phyloP scores from a whole-genome alignment of 2,797 vertebrate species.

The Sylvilagus floridanus region DNA sequence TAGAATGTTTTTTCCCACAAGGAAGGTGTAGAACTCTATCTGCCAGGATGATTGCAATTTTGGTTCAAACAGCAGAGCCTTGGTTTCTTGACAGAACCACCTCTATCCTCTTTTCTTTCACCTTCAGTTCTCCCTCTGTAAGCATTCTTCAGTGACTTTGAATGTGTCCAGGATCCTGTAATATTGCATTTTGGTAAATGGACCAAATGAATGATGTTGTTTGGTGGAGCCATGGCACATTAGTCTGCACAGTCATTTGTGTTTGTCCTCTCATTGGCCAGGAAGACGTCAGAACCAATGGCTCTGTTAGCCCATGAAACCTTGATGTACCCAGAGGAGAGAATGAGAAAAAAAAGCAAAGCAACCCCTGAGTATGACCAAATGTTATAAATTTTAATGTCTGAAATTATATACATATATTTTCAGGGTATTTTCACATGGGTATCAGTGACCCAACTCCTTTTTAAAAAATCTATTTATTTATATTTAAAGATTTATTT shows the following conservation, averaged over 20 bases:
- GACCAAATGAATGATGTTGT: background rate
- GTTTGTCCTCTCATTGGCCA: background rate
- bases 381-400: background rate
- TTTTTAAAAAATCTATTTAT: too few species aligned
- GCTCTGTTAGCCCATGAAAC: too few species aligned
- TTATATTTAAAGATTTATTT: too few species aligned
- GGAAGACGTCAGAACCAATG: background rate
- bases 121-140: background rate
- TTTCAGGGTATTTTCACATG: too few species aligned
- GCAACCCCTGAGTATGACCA: constrained; percentile 28
- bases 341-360: constrained; percentile 2
- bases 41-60: background rate
- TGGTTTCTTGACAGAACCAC: background rate
- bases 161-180: background rate
- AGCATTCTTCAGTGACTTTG: background rate
- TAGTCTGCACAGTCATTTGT: background rate
- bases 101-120: background rate
- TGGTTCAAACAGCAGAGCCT: background rate
- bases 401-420: background rate
- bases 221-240: background rate
- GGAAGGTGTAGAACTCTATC: background rate
- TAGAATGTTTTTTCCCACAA: background rate
- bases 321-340: background rate
- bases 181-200: background rate
- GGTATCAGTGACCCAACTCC: too few species aligned